phyloP scores from a whole-genome alignment of 2,113 vertebrate genomes.

The Phalacrocorax carbo region DNA sequence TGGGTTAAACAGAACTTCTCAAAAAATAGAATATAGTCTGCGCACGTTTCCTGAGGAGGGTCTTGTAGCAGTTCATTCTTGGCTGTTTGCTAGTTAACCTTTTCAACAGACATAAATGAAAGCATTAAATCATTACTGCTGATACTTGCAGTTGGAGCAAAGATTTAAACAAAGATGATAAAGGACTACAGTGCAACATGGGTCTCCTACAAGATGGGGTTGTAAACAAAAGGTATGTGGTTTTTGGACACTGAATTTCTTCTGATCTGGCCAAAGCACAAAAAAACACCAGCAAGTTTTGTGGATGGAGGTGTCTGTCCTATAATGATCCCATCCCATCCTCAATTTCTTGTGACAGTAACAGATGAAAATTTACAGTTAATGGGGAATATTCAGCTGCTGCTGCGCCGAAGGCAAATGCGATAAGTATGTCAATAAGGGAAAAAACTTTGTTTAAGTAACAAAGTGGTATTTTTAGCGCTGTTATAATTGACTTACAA shows the following conservation, averaged over 20 bases:
- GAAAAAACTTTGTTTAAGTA: not conserved
- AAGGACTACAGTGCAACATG: not conserved
- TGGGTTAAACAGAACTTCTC: not conserved
- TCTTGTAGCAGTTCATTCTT: not conserved
- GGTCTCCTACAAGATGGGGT: not conserved
- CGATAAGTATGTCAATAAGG: not conserved
- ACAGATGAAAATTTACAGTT: not conserved
- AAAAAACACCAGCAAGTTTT: not conserved
- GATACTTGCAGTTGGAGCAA: not conserved
- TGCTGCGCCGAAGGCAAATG: not conserved
- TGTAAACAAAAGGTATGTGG: not conserved
- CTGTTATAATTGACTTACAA: not conserved
- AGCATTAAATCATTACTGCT: conserved; percentile 12
- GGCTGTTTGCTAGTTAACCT: not conserved
- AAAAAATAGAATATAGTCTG: not conserved
- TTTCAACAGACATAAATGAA: not conserved
- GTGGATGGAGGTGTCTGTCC: not conserved
- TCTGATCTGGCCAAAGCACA: not conserved
- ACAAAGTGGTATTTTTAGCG: not conserved
- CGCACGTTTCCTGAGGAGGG: not conserved
- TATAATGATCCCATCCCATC: not conserved
- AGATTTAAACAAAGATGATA: not conserved
- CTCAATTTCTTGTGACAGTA: not conserved
- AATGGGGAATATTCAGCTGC: not conserved
- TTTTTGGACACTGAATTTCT: not conserved